Evolutionary conservation across 2,888 invertebrate species (phyloP).

Genomic region (Drosophila merina): DNA sequence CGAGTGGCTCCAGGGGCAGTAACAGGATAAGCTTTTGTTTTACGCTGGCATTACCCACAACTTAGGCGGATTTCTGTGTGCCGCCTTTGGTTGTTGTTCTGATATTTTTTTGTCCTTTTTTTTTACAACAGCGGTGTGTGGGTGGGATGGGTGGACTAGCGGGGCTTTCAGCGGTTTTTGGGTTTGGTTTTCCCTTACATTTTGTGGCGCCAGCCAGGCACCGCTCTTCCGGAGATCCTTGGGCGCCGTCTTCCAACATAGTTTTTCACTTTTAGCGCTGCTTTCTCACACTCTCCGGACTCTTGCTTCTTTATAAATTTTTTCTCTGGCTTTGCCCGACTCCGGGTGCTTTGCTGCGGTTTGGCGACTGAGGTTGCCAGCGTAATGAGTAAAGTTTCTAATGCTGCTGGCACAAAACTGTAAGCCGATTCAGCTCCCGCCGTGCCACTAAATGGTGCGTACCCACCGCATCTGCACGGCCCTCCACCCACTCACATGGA

Average conservation of each 20-base stretch:
- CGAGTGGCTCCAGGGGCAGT: conserved; percentile 39
- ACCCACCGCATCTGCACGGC: conserved; percentile 13
- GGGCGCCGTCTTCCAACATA: conserved; percentile 66
- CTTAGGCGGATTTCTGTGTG: conserved; percentile 72
- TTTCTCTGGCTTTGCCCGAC: neutral
- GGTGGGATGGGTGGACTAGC: conserved; percentile 27
- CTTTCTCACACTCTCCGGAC: conserved; percentile 24
- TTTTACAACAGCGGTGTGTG: conserved; percentile 16
- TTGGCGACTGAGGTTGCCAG: conserved; percentile 69
- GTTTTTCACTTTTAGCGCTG: conserved; percentile 74
- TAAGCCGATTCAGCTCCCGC: conserved; percentile 51
- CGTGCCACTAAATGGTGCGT: conserved; percentile 66
- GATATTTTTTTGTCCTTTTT: conserved; percentile 25
- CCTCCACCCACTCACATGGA: conserved; percentile 31
- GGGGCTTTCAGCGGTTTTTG: conserved; percentile 67
- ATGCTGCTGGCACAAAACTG: conserved; percentile 72
- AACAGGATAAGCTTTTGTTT: conserved; percentile 79
- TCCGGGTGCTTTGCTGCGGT: conserved; percentile 62
- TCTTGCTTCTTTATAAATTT: conserved; percentile 5
- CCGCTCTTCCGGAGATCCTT: neutral
- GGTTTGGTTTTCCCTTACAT: conserved; percentile 44
- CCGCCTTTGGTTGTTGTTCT: conserved; percentile 30
- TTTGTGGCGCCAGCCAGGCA: conserved; percentile 38
- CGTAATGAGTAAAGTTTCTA: conserved; percentile 80
- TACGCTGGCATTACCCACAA: conserved; percentile 80